A percentile compares a stretch with the other conserved stretches of the same genome.
These are phyloP conservation scores for Halcyon badia DNA, from an alignment of 2,797 vertebrate species.

Conservation along the genomic window DNA sequence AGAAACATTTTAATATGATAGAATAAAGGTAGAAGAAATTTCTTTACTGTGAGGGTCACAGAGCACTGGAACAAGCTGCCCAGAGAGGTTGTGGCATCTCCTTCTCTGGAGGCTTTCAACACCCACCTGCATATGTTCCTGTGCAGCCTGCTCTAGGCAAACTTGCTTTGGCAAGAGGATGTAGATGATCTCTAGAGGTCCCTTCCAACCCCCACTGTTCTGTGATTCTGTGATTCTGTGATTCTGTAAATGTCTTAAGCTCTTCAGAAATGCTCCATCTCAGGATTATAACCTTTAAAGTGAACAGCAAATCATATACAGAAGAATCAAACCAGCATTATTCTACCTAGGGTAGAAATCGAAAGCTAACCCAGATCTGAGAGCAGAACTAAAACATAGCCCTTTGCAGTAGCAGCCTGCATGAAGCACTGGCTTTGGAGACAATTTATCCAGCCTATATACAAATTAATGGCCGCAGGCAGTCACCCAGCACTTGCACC, in stretches of 20 bases:
- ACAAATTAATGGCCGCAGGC: background rate
- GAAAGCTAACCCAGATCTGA: background rate
- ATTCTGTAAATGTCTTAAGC: background rate
- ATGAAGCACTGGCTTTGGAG: background rate
- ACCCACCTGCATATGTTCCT: no score
- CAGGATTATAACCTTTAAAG: background rate
- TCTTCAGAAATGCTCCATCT: background rate
- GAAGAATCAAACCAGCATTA: background rate
- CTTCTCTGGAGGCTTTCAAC: no score
- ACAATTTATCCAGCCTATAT: background rate
- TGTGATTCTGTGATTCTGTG: no score
- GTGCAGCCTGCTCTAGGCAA: no score
- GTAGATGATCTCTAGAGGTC: no score
- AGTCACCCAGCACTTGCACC: background rate
- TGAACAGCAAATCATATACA: background rate
- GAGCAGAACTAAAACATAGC: background rate
- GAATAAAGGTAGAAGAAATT: no score
- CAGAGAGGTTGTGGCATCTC: no score
- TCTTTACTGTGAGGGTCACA: no score
- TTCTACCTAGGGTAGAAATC: background rate
- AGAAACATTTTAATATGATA: background rate
- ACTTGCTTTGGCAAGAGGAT: no score
- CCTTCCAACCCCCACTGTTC: no score
- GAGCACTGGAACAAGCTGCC: no score
- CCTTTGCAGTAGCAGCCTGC: background rate